Base-by-base conservation (phyloP, 2,888 invertebrate genomes). In the Hipparchia semele region DNA sequence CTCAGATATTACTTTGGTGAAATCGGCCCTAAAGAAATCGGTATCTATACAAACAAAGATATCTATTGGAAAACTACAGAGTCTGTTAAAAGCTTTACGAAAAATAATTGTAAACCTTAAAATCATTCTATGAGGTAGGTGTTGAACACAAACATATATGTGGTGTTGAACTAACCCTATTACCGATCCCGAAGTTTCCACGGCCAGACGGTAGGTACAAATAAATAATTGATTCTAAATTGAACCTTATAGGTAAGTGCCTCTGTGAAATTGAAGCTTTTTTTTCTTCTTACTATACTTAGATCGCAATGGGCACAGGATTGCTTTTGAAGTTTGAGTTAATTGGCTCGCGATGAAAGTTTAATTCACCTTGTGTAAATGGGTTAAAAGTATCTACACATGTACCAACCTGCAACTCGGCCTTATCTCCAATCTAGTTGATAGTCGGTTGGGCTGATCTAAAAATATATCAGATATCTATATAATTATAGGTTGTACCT, bases 131-230 rank as follows among this genome's bases (percentile, higher is more conserved):
- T 39, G 39, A 39, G 39, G 5, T 39, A 5, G 39, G 23, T 0
- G 23, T 23, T 23, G 23, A 23, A 23, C 23, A n/a, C n/a, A n/a
- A n/a, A n/a, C n/a, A n/a, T n/a, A n/a, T n/a, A n/a, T n/a, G n/a
- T n/a, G 39, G 23, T 0, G 23, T 23, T 23, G 23, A 23, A 23
- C 23, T 56, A 70, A 70, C 70, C 70, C 70, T 70, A 62, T 64
- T 54, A 56, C 2, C 39, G 23, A 82, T 83, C 85, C 85, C 82
- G 86, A 86, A 87, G 82, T 78, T 87, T 85, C 80, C 79, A 80
- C 73, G 76, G 75, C 67, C 72, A 75, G 51, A 58, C 58, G 60
- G 64, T 54, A 39, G 60, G 64, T 54, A 39, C 39, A 39, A 39
- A 39, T 39, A 39, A 39, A 39, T 71, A 70, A 23, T 33, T 45